Percentiles rank a stretch among this genome's conserved stretches.
These are phyloP conservation scores for Carassius auratus DNA, from an alignment of 2,113 vertebrate species.

Conservation along the genomic window DNA sequence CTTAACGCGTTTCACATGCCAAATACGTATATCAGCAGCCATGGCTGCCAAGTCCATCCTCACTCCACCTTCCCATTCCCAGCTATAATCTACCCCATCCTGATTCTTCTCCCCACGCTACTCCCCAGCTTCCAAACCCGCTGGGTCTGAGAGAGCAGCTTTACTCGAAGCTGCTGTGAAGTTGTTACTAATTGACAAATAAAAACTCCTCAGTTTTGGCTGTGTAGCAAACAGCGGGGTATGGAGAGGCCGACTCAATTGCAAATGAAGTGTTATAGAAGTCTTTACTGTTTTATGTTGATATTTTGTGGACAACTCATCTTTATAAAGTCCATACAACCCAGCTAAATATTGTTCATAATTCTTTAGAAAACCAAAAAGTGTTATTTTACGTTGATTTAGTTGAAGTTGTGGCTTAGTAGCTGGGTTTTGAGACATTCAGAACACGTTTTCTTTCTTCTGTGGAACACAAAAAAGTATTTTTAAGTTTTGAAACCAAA, in stretches of 20 bases:
- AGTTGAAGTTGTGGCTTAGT: not conserved
- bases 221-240: not conserved
- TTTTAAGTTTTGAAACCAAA: not conserved
- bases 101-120: not conserved
- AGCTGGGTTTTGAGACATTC: not conserved
- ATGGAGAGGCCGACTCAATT: not conserved
- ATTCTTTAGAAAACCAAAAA: not conserved
- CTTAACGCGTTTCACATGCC: conserved; percentile 16
- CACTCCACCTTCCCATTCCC: conserved; percentile 31
- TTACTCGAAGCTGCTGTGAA: conserved; percentile 16
- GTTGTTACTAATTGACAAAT: conserved; percentile 39
- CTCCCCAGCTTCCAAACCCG: conserved; percentile 12
- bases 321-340: not conserved
- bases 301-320: conserved; percentile 8
- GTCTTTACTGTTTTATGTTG: conserved; percentile 12
- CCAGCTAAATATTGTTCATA: not conserved
- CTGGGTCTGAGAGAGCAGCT: not conserved
- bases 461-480: not conserved
- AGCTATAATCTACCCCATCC: conserved; percentile 37
- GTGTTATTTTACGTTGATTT: not conserved
- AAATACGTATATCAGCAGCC: conserved; percentile 34
- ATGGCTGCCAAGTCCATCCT: conserved; percentile 38
- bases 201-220: conserved; percentile 9
- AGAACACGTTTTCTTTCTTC: not conserved
- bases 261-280: conserved; percentile 17